A percentile compares a stretch with the other conserved stretches of the same genome.
Evolutionary conservation across 2,888 invertebrate species (phyloP).

Genomic region (Spodoptera picta): DNA sequence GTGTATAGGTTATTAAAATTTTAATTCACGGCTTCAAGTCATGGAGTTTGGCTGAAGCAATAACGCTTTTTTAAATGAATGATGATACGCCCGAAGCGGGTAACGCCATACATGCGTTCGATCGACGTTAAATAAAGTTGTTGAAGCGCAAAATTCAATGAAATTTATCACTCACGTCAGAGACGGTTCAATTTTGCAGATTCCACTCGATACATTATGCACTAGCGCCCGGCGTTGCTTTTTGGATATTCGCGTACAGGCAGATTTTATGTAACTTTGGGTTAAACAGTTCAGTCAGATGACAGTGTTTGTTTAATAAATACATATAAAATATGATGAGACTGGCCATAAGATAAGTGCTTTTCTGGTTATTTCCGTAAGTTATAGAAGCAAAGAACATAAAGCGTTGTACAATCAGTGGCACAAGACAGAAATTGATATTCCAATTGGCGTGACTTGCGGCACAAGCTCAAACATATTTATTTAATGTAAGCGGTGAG

Average conservation of each 20-base stretch:
- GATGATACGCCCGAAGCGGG: conserved; percentile 77
- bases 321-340: no score
- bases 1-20: conserved; percentile 77
- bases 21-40: conserved; percentile 73
- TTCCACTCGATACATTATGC: conserved; percentile 50
- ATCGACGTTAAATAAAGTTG: conserved; percentile 80
- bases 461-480: conserved; percentile 64
- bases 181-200: conserved; percentile 66
- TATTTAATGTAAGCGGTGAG: conserved; percentile 71
- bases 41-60: conserved; percentile 70
- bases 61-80: conserved; percentile 79
- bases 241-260: conserved; percentile 18
- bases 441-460: conserved; percentile 60
- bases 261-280: conserved; percentile 25
- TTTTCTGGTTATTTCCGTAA: no score
- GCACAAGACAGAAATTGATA: conserved; percentile 64
- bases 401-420: conserved; percentile 39
- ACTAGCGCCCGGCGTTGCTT: conserved; percentile 18
- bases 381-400: conserved; percentile 20
- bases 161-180: conserved; percentile 75
- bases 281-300: conserved; percentile 13
- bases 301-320: no score
- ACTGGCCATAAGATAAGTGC: no score
- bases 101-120: conserved; percentile 76
- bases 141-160: conserved; percentile 81